phyloP scores from a whole-genome alignment of 2,113 vertebrate species.

The Agelaius tricolor region DNA sequence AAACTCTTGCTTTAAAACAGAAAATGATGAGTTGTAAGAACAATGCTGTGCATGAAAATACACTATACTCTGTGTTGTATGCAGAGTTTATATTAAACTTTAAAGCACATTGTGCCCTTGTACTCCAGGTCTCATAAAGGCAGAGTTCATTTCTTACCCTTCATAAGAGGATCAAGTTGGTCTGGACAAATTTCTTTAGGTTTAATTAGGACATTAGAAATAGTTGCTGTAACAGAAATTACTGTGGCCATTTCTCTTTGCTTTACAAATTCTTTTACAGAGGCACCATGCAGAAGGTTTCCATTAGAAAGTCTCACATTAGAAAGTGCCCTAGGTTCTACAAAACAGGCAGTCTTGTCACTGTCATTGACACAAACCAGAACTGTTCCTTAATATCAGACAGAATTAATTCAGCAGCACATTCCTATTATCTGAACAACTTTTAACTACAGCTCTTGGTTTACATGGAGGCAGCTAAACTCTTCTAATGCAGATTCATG shows the following conservation, averaged over 20 bases:
- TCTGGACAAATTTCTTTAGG: not conserved
- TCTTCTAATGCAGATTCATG: not conserved
- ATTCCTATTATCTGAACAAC: not conserved
- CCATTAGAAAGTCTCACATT: not conserved
- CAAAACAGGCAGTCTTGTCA: not conserved
- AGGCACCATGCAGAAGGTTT: not conserved
- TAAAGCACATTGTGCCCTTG: not conserved
- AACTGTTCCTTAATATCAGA: not conserved
- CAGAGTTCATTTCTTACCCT: not conserved
- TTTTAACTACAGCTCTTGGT: not conserved
- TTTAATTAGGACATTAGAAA: not conserved
- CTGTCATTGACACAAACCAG: not conserved
- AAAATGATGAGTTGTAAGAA: not conserved
- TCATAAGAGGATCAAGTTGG: not conserved
- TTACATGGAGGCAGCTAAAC: not conserved
- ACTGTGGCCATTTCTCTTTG: not conserved
- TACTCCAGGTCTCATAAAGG: not conserved
- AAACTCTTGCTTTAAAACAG: not conserved
- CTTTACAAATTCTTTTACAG: not conserved
- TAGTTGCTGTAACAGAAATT: not conserved
- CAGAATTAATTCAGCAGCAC: not conserved
- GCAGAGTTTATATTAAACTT: not conserved
- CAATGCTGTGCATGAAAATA: not conserved
- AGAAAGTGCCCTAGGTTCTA: not conserved
- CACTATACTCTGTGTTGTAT: not conserved